These are phyloP conservation scores for Xenentodon cancila DNA, from an alignment of 2,797 vertebrate species.

Conservation along the genomic window DNA sequence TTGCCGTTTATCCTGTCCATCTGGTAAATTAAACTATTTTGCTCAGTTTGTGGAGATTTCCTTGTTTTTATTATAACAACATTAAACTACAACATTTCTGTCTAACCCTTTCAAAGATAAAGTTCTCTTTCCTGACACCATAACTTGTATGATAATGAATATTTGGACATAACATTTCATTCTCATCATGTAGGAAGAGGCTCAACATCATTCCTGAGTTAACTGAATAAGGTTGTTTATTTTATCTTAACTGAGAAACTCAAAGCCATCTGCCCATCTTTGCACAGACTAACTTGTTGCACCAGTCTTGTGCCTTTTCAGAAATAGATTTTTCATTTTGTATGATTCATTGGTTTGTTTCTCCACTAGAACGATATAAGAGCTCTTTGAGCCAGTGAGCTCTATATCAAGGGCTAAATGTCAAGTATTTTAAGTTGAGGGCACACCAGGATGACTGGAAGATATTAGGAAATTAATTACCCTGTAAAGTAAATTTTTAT, in stretches of 20 bases:
- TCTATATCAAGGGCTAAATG: conserved; percentile 74
- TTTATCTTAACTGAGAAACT: background rate
- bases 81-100: no score
- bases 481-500: conserved; percentile 79
- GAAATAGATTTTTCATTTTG: conserved; percentile 5
- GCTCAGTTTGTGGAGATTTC: no score
- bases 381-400: conserved; percentile 54
- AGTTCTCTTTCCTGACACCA: no score
- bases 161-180: background rate
- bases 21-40: no score
- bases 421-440: conserved; percentile 85
- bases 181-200: background rate
- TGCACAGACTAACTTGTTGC: background rate
- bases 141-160: no score
- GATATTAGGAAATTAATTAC: conserved; percentile 87
- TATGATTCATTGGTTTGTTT: conserved; percentile 16
- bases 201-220: background rate
- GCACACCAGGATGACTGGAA: conserved; percentile 81
- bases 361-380: conserved; percentile 28
- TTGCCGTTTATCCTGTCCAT: no score
- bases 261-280: no score
- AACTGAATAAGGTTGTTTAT: background rate
- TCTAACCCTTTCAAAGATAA: no score
- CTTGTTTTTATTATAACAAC: no score
- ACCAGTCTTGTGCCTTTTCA: background rate